Conservation (phyloP, 2,797 vertebrate genomes). For the Glossophaga mutica region DNA sequence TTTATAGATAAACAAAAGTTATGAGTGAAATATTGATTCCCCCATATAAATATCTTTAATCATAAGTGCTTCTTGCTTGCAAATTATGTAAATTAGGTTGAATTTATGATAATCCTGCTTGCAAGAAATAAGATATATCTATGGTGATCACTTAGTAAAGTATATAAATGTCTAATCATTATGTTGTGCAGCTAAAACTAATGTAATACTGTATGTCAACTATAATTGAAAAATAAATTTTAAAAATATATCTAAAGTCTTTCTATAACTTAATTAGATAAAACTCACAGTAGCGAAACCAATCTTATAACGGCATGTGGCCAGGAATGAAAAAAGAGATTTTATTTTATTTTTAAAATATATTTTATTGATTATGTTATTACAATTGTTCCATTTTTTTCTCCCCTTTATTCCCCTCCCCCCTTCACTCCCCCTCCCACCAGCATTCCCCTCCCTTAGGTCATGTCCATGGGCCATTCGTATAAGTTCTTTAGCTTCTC, state of each 20-base stretch:
- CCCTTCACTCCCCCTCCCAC: too few species aligned
- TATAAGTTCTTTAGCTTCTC: too few species aligned
- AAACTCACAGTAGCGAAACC: neutral
- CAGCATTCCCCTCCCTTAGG: too few species aligned
- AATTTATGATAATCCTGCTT: neutral
- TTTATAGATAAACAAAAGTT: conserved; percentile 36
- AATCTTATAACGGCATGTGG: neutral
- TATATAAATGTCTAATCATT: neutral
- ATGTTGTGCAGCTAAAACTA: neutral
- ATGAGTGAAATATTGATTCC: conserved; percentile 30
- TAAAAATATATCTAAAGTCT: conserved; percentile 6
- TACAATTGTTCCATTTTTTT: too few species aligned
- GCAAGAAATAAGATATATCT: neutral
- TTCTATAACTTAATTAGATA: conserved; percentile 43
- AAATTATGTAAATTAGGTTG: conserved; percentile 45
- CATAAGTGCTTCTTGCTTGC: conserved; percentile 24
- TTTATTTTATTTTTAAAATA: neutral
- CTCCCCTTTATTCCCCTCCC: too few species aligned
- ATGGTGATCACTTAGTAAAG: neutral
- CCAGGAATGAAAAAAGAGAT: neutral
- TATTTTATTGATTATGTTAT: too few species aligned
- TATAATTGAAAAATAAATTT: neutral
- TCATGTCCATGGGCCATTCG: too few species aligned
- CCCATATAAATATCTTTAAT: conserved; percentile 11
- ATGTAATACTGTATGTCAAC: neutral